phyloP scores from a whole-genome alignment of 2,888 invertebrate species.

The Subacronicta megacephala region DNA sequence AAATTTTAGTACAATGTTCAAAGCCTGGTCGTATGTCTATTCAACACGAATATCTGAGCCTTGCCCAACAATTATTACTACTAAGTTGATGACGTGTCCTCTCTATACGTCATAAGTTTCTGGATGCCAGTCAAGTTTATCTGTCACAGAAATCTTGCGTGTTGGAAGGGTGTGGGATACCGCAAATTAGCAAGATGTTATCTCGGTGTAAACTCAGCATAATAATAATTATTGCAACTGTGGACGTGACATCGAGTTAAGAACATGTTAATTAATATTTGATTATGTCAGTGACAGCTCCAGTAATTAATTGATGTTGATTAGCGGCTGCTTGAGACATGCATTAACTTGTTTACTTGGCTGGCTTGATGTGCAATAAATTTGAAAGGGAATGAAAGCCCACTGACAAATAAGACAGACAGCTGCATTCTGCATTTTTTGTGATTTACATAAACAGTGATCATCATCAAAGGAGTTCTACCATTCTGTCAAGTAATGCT shows the following conservation, averaged over 20 bases:
- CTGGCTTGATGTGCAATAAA: background rate
- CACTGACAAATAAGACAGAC: background rate
- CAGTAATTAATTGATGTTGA: background rate
- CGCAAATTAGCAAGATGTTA: too few relatives aligned
- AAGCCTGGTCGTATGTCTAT: too few relatives aligned
- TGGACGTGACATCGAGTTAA: background rate
- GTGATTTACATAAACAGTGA: background rate
- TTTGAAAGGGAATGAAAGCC: background rate
- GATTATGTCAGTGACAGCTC: background rate
- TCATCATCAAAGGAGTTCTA: slow-evolving; percentile 13
- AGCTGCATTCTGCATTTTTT: background rate
- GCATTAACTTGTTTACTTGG: background rate
- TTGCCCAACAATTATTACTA: too few relatives aligned
- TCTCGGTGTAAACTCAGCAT: too few relatives aligned
- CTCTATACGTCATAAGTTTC: too few relatives aligned
- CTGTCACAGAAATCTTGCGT: too few relatives aligned
- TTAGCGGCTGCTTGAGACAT: slow-evolving; percentile 1
- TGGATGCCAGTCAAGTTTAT: too few relatives aligned
- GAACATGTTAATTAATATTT: slow-evolving; percentile 1
- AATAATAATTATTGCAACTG: slow-evolving; percentile 4
- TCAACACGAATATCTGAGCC: too few relatives aligned
- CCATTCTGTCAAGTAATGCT: too few relatives aligned
- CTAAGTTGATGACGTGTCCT: too few relatives aligned
- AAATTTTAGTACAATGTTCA: too few relatives aligned
- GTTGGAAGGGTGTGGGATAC: too few relatives aligned